Base-by-base conservation (phyloP, 2,888 invertebrate species). In the Dryococelus australis region DNA sequence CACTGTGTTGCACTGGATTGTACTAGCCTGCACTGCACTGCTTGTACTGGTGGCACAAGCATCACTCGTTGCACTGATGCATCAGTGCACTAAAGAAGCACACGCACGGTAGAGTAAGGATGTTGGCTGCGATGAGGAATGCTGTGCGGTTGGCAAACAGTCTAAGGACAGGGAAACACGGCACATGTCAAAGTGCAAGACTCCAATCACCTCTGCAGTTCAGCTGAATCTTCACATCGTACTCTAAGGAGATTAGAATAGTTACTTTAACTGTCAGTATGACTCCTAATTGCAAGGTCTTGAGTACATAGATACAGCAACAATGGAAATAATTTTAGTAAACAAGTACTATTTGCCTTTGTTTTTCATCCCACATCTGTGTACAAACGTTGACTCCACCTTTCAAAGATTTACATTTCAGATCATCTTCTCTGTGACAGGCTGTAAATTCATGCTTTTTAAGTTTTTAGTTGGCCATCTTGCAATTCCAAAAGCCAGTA, bases 351-450 rank as follows among this genome's bases (percentile, higher is more conserved):
- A 47, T 47, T 79, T 79, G 79, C 79, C 79, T 79, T 1, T 20
- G 79, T 4, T 79, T 79, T 20, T 79, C 9, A 10, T 8, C 79
- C 9, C 6, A 79, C 20, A 8, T n/a, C 79, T 79, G 79, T 79
- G 79, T 79, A 5, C 79, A 79, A 79, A 79, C 79, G 9, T 79
- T 79, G 1, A 79, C 79, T 26, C 79, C 26, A 79, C 79, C n/a
- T 79, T 79, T 79, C 27, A 79, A 79, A 79, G 9, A 24, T 79
- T 79, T 79, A 79, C 27, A 79, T 79, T 79, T 79, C 16, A 79
- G 79, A 10, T 6, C 79, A 6, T 4, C 27, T 79, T 79, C 79
- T 79, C 10, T 16, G 16, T 79, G 9, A 79, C 79, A 79, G 9
- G 79, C 79, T 79, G 79, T 6, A 79, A 79, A 16, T 26, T 79